These are phyloP conservation scores for Meloidogyne chitwoodi DNA, from an alignment of 1,140 invertebrate species.

Conservation along the genomic window DNA sequence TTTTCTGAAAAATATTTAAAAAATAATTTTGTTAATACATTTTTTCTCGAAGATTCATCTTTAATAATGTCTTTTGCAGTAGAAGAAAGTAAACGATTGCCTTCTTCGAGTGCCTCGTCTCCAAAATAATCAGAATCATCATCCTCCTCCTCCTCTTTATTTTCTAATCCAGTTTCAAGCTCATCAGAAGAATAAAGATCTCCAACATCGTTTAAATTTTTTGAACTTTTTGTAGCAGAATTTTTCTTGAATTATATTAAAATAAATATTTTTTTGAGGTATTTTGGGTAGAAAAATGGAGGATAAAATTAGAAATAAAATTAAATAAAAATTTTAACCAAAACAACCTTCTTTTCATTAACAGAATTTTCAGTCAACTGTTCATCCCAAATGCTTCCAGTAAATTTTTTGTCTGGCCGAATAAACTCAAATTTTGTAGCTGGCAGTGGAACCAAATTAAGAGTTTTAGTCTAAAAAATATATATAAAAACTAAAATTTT, in stretches of 20 bases:
- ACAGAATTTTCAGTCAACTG: neutral
- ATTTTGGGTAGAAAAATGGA: too few relatives aligned
- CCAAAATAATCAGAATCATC: neutral
- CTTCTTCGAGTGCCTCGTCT: neutral
- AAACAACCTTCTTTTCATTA: neutral
- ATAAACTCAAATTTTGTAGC: neutral
- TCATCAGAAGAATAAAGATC: neutral
- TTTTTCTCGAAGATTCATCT: neutral
- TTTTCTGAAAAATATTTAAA: neutral
- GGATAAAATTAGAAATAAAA: too few relatives aligned
- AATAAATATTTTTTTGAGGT: too few relatives aligned
- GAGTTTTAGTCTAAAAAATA: neutral
- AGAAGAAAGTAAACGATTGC: neutral
- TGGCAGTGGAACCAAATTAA: neutral
- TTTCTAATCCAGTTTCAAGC: neutral
- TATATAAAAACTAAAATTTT: too few relatives aligned
- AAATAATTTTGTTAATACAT: neutral
- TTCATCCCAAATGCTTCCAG: neutral
- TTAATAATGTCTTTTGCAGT: neutral
- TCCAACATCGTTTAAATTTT: neutral
- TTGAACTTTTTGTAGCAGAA: neutral
- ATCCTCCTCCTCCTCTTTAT: neutral
- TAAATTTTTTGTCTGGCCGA: neutral
- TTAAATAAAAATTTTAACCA: neutral
- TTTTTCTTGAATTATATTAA: neutral